Base-by-base conservation (phyloP, 2,797 vertebrate species). In the Capromys pilorides region DNA sequence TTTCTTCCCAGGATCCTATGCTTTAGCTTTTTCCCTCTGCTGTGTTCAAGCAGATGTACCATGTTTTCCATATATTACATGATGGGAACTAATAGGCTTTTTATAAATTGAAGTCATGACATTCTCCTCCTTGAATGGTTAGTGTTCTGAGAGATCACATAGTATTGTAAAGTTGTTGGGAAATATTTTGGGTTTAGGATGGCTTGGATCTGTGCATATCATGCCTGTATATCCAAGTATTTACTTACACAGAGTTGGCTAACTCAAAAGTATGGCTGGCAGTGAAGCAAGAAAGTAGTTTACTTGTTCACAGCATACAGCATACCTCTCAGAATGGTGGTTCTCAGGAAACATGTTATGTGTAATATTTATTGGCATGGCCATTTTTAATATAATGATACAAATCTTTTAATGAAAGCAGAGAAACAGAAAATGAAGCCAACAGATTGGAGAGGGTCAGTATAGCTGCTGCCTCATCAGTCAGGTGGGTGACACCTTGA, bases 301-400 rank as follows among this genome's bases (percentile, higher is more conserved):
- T 24, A 80, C 64, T 85, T 93, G 7, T 7, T 4, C 8, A 41
- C 33, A 92, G 41, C 13, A 33, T 3, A 19, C 26, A 24, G 5
- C 9, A 22, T 11, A 33, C 36, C 41, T 16, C 49, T 93, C 79
- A 85, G 64, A 31, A 62, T 12, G 67, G 36, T 93, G 67, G 33
- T 91, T 96, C 94, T 77, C 59, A 92, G 57, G 95, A 93, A 89
- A 22, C 21, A 61, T n/a, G 66, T 87, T 36, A 51, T 36, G 39
- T 39, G 51, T 69, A 80, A 71, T 86, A 82, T 66, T 90, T 14
- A 59, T 41, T 83, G 49, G 41, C 22, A 51, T 31, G 45, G 49
- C 54, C 33, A 89, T 54, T 39, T 85, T 95, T 54, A 79, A 45
- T 54, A 84, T 1, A 1, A 4, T 18, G 0, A 84, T 54, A 49